Evolutionary conservation across 2,888 invertebrate genomes (phyloP).

Genomic region (Drosophila paranaensis): DNA sequence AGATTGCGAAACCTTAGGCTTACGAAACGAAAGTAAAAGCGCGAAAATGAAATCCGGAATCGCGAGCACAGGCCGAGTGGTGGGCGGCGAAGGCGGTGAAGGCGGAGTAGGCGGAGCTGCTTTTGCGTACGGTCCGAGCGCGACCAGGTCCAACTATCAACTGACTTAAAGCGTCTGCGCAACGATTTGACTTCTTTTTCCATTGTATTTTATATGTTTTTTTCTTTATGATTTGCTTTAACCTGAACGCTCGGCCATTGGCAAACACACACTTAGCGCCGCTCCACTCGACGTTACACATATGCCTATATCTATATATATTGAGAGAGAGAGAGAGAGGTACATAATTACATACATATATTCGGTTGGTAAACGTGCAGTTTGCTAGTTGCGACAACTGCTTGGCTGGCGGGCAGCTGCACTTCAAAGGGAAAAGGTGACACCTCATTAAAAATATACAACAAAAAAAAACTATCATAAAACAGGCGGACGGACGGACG

Average conservation of each 20-base stretch:
- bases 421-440: constrained; percentile 17
- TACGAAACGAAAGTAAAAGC: constrained; percentile 44
- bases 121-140: constrained; percentile 39
- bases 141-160: constrained; percentile 61
- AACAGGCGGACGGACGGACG: not conserved
- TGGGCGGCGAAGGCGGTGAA: not conserved
- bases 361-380: not conserved
- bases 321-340: no score
- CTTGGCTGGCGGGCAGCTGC: not conserved
- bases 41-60: constrained; percentile 13
- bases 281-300: not conserved
- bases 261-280: constrained; percentile 23
- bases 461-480: constrained; percentile 1
- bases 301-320: not conserved
- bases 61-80: not conserved
- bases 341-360: not conserved
- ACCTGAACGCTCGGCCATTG: constrained; percentile 45
- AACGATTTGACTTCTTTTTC: constrained; percentile 58
- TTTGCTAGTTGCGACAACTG: constrained; percentile 3
- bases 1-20: constrained; percentile 43
- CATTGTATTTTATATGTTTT: constrained; percentile 32
- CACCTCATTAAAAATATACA: constrained; percentile 19
- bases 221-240: constrained; percentile 51
- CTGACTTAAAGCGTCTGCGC: constrained; percentile 69
- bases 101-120: constrained; percentile 8